These are phyloP conservation scores for Cyanoderma ruficeps DNA, from an alignment of 2,113 vertebrate genomes.

Conservation along the genomic window DNA sequence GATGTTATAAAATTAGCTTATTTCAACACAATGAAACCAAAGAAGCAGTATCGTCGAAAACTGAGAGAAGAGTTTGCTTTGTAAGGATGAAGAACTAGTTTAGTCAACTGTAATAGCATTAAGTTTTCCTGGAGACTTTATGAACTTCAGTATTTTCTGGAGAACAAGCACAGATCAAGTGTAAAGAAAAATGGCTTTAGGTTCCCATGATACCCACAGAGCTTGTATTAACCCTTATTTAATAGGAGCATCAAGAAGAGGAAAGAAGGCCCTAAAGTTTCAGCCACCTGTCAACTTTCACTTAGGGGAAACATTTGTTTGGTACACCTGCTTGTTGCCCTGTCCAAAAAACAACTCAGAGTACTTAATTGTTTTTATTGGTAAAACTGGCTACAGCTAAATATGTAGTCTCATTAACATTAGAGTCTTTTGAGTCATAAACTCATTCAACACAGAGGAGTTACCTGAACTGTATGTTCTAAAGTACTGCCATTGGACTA, in stretches of 20 bases:
- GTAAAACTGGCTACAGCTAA: not conserved
- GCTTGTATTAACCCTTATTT: not conserved
- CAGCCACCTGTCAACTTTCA: not conserved
- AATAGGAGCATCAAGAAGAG: not conserved
- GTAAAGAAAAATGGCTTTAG: not conserved
- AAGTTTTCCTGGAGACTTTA: not conserved
- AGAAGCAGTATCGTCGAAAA: slow-evolving; percentile 96
- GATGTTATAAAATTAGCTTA: slow-evolving; percentile 99
- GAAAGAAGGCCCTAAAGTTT: not conserved
- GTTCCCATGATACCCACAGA: not conserved
- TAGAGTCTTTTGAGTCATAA: not conserved
- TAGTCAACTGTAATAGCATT: slow-evolving; percentile 21
- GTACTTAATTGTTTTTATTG: not conserved
- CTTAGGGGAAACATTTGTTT: not conserved
- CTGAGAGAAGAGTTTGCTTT: slow-evolving; percentile 97
- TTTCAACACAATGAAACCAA: slow-evolving; percentile 99
- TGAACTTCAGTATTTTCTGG: not conserved
- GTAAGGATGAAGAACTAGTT: slow-evolving; percentile 79
- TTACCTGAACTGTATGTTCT: not conserved
- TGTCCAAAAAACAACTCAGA: not conserved
- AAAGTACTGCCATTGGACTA: not conserved
- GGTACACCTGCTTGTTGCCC: not conserved
- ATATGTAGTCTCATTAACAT: not conserved
- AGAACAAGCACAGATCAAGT: not conserved
- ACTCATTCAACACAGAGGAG: not conserved